Conservation (phyloP, 2,888 invertebrate species). For the Drosophila meridiana region DNA sequence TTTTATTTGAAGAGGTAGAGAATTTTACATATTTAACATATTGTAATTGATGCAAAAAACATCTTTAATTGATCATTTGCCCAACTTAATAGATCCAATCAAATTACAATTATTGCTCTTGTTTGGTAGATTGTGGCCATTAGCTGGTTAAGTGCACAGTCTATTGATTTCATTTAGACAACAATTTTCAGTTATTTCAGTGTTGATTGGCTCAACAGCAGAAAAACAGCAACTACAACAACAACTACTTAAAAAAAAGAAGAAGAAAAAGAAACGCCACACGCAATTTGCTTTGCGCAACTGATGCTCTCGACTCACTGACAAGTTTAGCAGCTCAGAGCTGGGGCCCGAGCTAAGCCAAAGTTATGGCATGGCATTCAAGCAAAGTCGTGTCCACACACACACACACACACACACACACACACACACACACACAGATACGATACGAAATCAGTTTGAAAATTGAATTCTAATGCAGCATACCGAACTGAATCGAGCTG, state of each 20-base stretch:
- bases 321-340: conserved; percentile 24
- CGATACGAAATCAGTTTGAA: conserved; percentile 73
- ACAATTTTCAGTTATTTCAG: conserved; percentile 52
- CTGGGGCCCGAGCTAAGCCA: conserved; percentile 55
- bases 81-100: neutral
- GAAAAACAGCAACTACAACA: neutral
- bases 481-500: conserved; percentile 49
- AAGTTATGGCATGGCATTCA: conserved; percentile 71
- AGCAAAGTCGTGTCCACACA: conserved; percentile 34
- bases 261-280: conserved; percentile 29
- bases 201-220: conserved; percentile 37
- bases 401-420: conserved; percentile 16
- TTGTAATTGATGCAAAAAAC: no score
- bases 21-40: no score
- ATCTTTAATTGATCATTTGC: neutral
- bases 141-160: conserved; percentile 44
- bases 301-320: conserved; percentile 41
- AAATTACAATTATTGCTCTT: conserved; percentile 36
- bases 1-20: no score
- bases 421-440: neutral
- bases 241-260: conserved; percentile 11
- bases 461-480: conserved; percentile 78
- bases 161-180: conserved; percentile 48
- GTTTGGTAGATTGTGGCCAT: conserved; percentile 33
- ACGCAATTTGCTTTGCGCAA: conserved; percentile 60